Evolutionary conservation across 1,140 invertebrate genomes (phyloP).

Genomic region (Magallana gigas): DNA sequence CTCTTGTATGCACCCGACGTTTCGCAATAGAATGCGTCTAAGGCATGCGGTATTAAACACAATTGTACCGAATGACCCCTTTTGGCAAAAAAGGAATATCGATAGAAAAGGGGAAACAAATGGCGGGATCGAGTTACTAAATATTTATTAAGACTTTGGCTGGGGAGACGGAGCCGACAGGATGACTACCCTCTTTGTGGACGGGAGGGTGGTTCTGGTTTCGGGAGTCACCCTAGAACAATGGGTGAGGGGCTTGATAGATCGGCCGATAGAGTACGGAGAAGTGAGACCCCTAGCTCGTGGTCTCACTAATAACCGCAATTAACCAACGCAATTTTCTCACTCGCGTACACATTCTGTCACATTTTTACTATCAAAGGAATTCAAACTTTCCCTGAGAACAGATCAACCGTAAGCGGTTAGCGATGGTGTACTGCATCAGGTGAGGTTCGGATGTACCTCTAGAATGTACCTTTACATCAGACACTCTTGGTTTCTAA

Average conservation of each 20-base stretch:
- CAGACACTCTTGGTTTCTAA: too few relatives aligned
- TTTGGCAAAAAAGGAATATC: neutral
- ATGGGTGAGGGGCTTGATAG: neutral
- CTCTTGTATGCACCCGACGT: too few relatives aligned
- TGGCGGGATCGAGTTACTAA: conserved; percentile 19
- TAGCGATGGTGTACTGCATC: neutral
- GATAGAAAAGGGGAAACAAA: conserved; percentile 9
- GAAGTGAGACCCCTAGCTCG: conserved; percentile 3
- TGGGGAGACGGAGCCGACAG: neutral
- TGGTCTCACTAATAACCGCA: conserved; percentile 24
- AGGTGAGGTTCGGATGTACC: neutral
- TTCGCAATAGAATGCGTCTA: neutral
- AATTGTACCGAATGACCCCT: neutral
- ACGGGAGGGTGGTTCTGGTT: conserved; percentile 1
- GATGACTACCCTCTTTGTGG: neutral
- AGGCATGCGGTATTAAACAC: neutral
- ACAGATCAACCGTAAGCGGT: neutral
- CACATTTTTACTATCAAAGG: conserved; percentile 10
- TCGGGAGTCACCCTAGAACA: neutral
- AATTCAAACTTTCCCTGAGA: conserved; percentile 4
- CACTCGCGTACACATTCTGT: neutral
- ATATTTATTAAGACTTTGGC: conserved; percentile 9
- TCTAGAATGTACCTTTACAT: neutral
- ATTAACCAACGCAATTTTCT: conserved; percentile 14
- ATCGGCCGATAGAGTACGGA: neutral